Conservation (phyloP, 1,140 invertebrate genomes). For the Drosophila funebris region DNA sequence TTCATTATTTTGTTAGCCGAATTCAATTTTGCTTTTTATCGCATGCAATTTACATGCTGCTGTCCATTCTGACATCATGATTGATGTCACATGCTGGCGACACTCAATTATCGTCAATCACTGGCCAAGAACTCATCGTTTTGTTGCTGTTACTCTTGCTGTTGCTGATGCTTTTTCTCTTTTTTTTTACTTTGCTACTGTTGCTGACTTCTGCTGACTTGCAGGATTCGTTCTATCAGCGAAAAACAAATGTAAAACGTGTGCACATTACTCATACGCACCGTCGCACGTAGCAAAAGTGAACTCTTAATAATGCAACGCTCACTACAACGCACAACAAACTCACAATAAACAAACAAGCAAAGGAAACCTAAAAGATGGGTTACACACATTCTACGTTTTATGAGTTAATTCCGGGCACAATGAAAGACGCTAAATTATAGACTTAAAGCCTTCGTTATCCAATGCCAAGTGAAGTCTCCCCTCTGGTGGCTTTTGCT, state of each 20-base stretch:
- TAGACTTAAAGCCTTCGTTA: conserved; percentile 22
- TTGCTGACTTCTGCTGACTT: conserved; percentile 29
- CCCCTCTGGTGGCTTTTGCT: neutral
- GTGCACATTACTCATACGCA: conserved; percentile 67
- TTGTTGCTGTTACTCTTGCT: conserved; percentile 21
- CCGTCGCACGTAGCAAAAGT: conserved; percentile 26
- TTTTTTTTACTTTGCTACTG: neutral
- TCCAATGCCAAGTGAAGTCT: neutral
- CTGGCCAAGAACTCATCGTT: conserved; percentile 46
- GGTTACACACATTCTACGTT: conserved; percentile 4
- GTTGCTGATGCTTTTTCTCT: neutral
- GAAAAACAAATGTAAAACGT: conserved; percentile 41
- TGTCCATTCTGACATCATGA: conserved; percentile 78
- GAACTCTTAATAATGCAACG: conserved; percentile 39
- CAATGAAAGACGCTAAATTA: neutral
- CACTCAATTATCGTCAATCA: conserved; percentile 82
- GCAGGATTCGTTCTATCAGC: neutral
- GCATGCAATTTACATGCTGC: conserved; percentile 78
- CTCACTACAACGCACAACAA: conserved; percentile 10
- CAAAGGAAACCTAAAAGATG: neutral
- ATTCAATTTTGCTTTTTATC: conserved; percentile 78
- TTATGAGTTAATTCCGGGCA: conserved; percentile 38
- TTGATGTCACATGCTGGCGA: conserved; percentile 73
- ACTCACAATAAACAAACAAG: conserved; percentile 14
- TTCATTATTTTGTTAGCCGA: conserved; percentile 78